A percentile compares a stretch with the other conserved stretches of the same genome.
phyloP scores from a whole-genome alignment of 2,797 vertebrate species.

The Sebastolobus alascanus region DNA sequence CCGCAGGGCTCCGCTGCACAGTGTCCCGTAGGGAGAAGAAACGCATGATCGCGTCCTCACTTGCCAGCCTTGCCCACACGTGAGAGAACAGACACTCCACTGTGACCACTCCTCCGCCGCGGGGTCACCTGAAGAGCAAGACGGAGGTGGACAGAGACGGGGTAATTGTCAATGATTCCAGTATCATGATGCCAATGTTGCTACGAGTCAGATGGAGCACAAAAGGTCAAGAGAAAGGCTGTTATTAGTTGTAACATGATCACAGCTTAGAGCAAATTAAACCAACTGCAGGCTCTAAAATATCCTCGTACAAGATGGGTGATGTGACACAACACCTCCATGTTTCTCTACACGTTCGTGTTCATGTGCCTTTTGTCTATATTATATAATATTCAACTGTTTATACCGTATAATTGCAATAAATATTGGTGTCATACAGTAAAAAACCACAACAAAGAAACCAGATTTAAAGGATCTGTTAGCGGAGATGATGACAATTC shows the following conservation, averaged over 20 bases:
- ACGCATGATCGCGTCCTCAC: constrained; percentile 97
- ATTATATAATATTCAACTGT: background rate
- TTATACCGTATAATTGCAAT: background rate
- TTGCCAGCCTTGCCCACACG: constrained; percentile 97
- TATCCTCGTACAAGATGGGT: background rate
- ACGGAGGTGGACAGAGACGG: background rate
- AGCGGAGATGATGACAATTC: background rate
- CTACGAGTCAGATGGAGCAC: background rate
- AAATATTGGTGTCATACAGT: background rate
- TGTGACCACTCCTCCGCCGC: constrained; percentile 98
- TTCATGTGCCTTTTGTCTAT: background rate
- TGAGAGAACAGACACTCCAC: constrained; percentile 98
- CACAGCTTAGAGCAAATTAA: background rate
- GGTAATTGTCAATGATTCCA: background rate
- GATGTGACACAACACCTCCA: background rate
- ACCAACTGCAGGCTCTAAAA: background rate
- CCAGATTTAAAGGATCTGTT: background rate
- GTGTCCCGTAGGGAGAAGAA: constrained; percentile 96
- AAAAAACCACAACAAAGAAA: constrained; percentile 3
- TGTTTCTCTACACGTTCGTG: background rate
- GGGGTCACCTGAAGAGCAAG: constrained; percentile 89
- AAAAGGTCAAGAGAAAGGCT: background rate
- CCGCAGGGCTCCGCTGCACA: constrained; percentile 96
- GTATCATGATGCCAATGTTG: background rate
- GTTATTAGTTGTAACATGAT: background rate